A percentile compares a stretch with the other conserved stretches of the same genome.
Conservation (phyloP, 35 echinoderm and acorn worm species). For the Apostichopus californicus region DNA sequence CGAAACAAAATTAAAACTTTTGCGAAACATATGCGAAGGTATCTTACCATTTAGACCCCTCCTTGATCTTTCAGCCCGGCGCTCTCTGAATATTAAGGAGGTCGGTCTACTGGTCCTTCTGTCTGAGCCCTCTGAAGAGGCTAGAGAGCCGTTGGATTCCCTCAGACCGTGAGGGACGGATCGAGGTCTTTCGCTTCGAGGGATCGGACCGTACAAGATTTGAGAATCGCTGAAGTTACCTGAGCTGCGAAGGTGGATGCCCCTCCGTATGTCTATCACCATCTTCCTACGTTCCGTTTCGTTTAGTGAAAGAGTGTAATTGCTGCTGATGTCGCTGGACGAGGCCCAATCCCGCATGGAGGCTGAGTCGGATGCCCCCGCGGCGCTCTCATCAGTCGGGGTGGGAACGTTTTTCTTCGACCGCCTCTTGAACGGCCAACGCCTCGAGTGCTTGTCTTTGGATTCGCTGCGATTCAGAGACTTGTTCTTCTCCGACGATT, state of each 20-base stretch:
- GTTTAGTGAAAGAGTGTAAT: slow-evolving; percentile 53
- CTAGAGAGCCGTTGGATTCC: slow-evolving; percentile 69
- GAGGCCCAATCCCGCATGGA: slow-evolving; percentile 73
- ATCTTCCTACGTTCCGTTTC: slow-evolving; percentile 77
- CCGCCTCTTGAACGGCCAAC: slow-evolving; percentile 86
- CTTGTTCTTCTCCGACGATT: slow-evolving; percentile 15
- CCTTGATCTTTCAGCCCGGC: slow-evolving; percentile 67
- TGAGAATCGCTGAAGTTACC: slow-evolving; percentile 82
- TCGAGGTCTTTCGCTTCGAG: slow-evolving; percentile 1
- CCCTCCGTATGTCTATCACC: slow-evolving; percentile 67
- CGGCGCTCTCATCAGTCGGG: slow-evolving; percentile 83
- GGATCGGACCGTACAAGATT: slow-evolving; percentile 18
- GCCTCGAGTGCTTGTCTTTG: slow-evolving; percentile 52
- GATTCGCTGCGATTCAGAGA: slow-evolving; percentile 30
- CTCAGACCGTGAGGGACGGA: slow-evolving; percentile 41
- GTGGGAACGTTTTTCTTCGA: slow-evolving; percentile 77
- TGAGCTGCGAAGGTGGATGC: slow-evolving; percentile 56
- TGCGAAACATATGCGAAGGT: too few relatives aligned
- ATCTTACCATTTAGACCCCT: slow-evolving; percentile 78
- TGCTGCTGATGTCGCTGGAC: slow-evolving; percentile 62
- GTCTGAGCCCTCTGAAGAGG: slow-evolving; percentile 73
- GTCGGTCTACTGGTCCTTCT: slow-evolving; percentile 55
- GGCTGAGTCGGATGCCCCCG: slow-evolving; percentile 80
- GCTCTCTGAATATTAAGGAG: slow-evolving; percentile 67
- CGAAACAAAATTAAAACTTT: too few relatives aligned